These are phyloP conservation scores for Apotomis turbidana DNA, from an alignment of 2,888 invertebrate genomes.

Conservation along the genomic window DNA sequence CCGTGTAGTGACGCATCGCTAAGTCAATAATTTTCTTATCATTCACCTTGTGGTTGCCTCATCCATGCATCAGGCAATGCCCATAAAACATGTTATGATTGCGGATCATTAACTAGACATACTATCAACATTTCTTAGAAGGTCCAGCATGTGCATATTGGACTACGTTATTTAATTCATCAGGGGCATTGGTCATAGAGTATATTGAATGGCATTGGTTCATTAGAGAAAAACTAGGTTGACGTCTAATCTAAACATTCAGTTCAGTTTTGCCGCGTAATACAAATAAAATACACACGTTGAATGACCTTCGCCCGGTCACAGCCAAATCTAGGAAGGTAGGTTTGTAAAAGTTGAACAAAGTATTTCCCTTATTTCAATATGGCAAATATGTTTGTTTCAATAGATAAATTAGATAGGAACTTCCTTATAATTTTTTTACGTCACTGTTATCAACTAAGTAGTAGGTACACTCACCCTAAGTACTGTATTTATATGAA, in stretches of 20 bases:
- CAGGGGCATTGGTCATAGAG: background rate
- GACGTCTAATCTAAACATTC: background rate
- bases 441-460: slow-evolving; percentile 1
- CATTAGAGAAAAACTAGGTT: background rate
- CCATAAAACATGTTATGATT: slow-evolving; percentile 2
- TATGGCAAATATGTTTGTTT: background rate
- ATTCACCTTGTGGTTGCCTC: slow-evolving; percentile 37
- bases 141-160: background rate
- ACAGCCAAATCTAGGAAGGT: background rate
- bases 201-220: background rate
- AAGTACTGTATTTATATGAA: no score
- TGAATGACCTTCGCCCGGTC: background rate
- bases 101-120: background rate
- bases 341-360: background rate
- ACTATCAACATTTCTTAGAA: background rate
- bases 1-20: slow-evolving; percentile 33
- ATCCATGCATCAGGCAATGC: slow-evolving; percentile 10
- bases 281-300: background rate
- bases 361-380: background rate
- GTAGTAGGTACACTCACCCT: background rate
- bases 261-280: background rate
- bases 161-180: background rate
- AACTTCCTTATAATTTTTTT: background rate
- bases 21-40: slow-evolving; percentile 40
- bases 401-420: background rate